A percentile compares a stretch with the other conserved stretches of the same genome.
Evolutionary conservation across 2,113 vertebrate species (phyloP).

Genomic region (Entomyzon cyanotis): DNA sequence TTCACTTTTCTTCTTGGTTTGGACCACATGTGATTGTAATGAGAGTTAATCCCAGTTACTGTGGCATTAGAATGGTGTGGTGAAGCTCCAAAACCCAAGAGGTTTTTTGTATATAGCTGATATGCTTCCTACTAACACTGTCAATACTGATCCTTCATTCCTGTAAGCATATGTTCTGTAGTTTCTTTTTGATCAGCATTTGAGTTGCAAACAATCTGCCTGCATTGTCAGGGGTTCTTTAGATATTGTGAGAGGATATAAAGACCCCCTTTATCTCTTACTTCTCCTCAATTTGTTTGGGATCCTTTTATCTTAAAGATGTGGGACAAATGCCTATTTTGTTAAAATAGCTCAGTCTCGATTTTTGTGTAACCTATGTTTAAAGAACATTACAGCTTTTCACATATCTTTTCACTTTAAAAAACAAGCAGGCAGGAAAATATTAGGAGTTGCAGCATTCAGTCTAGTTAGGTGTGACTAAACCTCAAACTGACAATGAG

Average conservation of each 20-base stretch:
- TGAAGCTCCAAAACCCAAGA: background rate
- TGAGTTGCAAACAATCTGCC: background rate
- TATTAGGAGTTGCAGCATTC: background rate
- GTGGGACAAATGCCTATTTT: background rate
- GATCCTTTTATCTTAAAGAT: background rate
- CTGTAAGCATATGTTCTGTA: background rate
- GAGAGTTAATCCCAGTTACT: background rate
- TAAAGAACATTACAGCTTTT: background rate
- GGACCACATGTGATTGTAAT: background rate
- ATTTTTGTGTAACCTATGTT: background rate
- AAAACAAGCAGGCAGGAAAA: background rate
- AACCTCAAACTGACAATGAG: background rate
- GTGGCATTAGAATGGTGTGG: background rate
- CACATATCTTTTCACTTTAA: background rate
- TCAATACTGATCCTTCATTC: background rate
- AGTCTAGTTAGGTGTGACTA: background rate
- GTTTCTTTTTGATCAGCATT: conserved; percentile 15
- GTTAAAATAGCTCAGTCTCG: background rate
- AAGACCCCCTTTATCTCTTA: background rate
- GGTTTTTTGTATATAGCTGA: background rate
- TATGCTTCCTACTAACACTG: background rate
- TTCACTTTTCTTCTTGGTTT: background rate
- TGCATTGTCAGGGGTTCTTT: background rate
- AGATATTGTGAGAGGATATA: background rate
- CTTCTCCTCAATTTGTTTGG: background rate